Percentiles rank a stretch among this genome's conserved stretches.
These are phyloP conservation scores for Sycophila texana DNA, from an alignment of 2,888 invertebrate genomes.

Conservation along the genomic window DNA sequence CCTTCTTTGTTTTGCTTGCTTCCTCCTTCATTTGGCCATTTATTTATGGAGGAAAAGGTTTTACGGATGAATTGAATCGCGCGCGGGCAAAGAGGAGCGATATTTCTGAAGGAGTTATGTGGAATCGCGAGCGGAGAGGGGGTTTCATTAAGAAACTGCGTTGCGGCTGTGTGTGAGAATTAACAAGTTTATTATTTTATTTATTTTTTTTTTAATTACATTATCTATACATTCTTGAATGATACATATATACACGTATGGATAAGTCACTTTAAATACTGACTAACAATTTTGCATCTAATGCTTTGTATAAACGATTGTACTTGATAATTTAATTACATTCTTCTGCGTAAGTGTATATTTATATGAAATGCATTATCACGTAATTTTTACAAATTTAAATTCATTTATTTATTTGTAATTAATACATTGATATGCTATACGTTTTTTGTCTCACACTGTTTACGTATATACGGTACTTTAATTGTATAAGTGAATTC, in stretches of 20 bases:
- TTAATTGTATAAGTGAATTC: no score
- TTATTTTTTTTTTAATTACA: background rate
- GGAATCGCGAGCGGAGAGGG: background rate
- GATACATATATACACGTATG: background rate
- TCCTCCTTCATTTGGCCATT: no score
- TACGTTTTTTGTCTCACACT: no score
- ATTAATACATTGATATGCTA: no score
- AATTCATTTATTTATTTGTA: no score
- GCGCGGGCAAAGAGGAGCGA: background rate
- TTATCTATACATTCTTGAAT: background rate
- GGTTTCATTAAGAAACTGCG: background rate
- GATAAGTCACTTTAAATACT: background rate
- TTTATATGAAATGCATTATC: no score
- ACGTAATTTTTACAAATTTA: no score
- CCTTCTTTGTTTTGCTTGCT: background rate
- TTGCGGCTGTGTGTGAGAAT: background rate
- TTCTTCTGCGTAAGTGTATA: no score
- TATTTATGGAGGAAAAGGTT: background rate
- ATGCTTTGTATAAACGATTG: no score
- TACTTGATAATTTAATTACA: no score
- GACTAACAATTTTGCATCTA: background rate
- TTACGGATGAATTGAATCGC: slow-evolving; percentile 15
- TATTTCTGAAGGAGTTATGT: background rate
- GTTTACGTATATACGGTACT: no score
- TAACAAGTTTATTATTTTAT: background rate